These are phyloP conservation scores for Lasius fuliginosus DNA, from an alignment of 2,888 invertebrate genomes.

Conservation along the genomic window DNA sequence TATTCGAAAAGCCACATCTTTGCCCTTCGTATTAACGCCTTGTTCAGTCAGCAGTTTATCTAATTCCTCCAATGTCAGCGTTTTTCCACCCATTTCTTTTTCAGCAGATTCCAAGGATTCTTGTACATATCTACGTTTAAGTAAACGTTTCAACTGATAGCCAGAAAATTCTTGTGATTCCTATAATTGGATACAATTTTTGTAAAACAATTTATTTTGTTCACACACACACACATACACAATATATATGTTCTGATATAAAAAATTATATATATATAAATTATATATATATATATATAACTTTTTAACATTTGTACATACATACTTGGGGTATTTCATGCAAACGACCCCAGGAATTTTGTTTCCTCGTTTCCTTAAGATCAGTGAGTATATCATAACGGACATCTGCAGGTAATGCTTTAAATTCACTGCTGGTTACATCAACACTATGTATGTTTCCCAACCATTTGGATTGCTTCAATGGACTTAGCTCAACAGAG, in stretches of 20 bases:
- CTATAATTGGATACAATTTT: constrained; percentile 75
- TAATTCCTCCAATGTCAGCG: constrained; percentile 91
- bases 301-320: constrained; percentile 28
- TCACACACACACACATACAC: neutral
- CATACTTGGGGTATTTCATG: constrained; percentile 92
- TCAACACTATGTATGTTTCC: constrained; percentile 92
- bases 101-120: constrained; percentile 93
- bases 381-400: constrained; percentile 97
- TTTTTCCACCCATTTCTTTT: constrained; percentile 95
- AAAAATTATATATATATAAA: constrained; percentile 7
- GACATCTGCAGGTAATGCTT: constrained; percentile 94
- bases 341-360: constrained; percentile 95
- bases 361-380: constrained; percentile 96
- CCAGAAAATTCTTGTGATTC: constrained; percentile 88
- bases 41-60: constrained; percentile 92
- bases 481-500: constrained; percentile 84
- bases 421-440: constrained; percentile 93
- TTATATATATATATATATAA: neutral
- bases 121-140: constrained; percentile 95
- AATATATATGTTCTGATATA: neutral
- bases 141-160: constrained; percentile 94
- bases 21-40: constrained; percentile 90
- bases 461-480: constrained; percentile 86
- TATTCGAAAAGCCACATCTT: constrained; percentile 89
- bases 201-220: constrained; percentile 3